These are phyloP conservation scores for Gymnothorax reevesii DNA, from an alignment of 2,797 vertebrate genomes.

Conservation along the genomic window DNA sequence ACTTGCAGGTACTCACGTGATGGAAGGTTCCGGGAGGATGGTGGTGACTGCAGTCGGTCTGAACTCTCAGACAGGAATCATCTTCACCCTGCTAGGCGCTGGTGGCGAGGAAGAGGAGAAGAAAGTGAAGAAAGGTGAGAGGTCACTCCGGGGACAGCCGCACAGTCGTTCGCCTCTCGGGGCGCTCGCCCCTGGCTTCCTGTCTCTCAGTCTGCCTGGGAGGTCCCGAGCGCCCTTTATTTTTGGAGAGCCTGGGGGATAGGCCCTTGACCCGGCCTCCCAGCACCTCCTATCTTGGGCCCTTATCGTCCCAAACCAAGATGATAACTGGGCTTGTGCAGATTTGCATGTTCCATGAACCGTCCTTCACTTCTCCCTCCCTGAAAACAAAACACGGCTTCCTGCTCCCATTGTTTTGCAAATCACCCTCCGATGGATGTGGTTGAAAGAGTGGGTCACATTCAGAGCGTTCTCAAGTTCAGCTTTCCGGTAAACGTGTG, in stretches of 20 bases:
- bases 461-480: not conserved
- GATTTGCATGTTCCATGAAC: not conserved
- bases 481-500: not conserved
- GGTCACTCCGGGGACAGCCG: not conserved
- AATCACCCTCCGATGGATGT: not conserved
- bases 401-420: not conserved
- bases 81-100: slow-evolving; percentile 91
- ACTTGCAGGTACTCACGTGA: slow-evolving; percentile 90
- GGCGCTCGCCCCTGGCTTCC: not conserved
- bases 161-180: not conserved
- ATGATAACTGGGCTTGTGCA: not conserved
- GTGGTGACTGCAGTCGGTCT: slow-evolving; percentile 91
- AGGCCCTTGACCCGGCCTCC: not conserved
- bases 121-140: slow-evolving; percentile 96
- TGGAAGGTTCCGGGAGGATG: slow-evolving; percentile 98
- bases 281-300: not conserved
- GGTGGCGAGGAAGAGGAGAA: slow-evolving; percentile 85
- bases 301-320: not conserved
- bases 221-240: not conserved
- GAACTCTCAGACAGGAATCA: slow-evolving; percentile 98
- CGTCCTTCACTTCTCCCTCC: not conserved
- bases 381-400: not conserved
- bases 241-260: not conserved
- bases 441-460: not conserved
- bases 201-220: not conserved